phyloP scores from a whole-genome alignment of 2,113 vertebrate species.

The Mustelus asterias region DNA sequence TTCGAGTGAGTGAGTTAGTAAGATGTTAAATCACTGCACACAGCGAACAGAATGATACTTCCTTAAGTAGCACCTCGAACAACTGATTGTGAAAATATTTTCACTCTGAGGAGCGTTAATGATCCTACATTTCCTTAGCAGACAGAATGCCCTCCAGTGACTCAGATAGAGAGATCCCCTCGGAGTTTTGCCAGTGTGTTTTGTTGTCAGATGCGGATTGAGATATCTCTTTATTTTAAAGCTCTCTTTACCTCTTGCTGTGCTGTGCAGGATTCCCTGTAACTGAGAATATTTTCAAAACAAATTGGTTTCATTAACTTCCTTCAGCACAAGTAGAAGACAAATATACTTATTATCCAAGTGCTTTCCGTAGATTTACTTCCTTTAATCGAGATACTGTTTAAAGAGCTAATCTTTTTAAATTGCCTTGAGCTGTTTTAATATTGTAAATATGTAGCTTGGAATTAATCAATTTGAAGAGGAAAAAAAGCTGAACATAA shows the following conservation, averaged over 20 bases:
- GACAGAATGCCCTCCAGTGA: background rate
- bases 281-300: background rate
- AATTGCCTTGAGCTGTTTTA: background rate
- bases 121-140: slow-evolving; percentile 16
- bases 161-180: background rate
- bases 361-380: background rate
- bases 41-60: background rate
- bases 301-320: slow-evolving; percentile 17
- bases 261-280: background rate
- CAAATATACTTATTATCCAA: slow-evolving; percentile 28
- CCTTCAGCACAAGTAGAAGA: background rate
- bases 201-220: background rate
- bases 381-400: background rate
- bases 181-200: background rate
- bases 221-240: background rate
- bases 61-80: background rate
- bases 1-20: background rate
- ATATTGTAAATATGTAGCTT: background rate
- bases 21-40: background rate
- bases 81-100: slow-evolving; percentile 9
- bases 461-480: background rate
- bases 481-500: background rate
- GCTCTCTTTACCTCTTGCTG: background rate
- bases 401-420: background rate
- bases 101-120: background rate